phyloP scores from a whole-genome alignment of 1,140 invertebrate genomes.

The Euwallacea similis region DNA sequence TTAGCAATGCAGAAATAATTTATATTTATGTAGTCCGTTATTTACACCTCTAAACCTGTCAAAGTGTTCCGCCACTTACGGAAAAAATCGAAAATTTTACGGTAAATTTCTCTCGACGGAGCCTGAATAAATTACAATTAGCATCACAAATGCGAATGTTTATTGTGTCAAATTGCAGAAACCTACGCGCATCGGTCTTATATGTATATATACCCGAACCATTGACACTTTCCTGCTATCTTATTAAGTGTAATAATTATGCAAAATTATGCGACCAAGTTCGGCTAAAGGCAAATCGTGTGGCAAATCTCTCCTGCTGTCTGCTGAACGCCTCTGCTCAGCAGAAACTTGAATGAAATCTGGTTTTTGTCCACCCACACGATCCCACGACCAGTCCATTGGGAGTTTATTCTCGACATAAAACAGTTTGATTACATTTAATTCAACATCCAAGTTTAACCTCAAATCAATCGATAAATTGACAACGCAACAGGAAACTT shows the following conservation, averaged over 20 bases:
- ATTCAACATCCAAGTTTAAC: too few relatives aligned
- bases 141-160: slow-evolving; percentile 34
- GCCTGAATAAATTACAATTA: slow-evolving; percentile 32
- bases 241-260: slow-evolving; percentile 40
- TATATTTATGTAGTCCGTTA: too few relatives aligned
- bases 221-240: slow-evolving; percentile 36
- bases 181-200: slow-evolving; percentile 21
- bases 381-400: slow-evolving; percentile 19
- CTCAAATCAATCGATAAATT: too few relatives aligned
- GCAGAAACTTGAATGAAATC: slow-evolving; percentile 39
- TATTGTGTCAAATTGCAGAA: slow-evolving; percentile 36
- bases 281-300: slow-evolving; percentile 37
- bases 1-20: too few relatives aligned
- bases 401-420: slow-evolving; percentile 14
- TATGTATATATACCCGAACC: slow-evolving; percentile 1
- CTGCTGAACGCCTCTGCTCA: slow-evolving; percentile 25
- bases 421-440: too few relatives aligned
- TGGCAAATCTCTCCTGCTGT: slow-evolving; percentile 32
- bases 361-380: slow-evolving; percentile 38
- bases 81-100: slow-evolving; percentile 1
- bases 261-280: slow-evolving; percentile 39
- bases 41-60: too few relatives aligned
- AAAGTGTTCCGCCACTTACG: not conserved
- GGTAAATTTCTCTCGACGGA: too few relatives aligned
- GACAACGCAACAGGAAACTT: too few relatives aligned